These are phyloP conservation scores for Lamellibrachia columna DNA, from an alignment of 2,888 invertebrate genomes.

Conservation along the genomic window DNA sequence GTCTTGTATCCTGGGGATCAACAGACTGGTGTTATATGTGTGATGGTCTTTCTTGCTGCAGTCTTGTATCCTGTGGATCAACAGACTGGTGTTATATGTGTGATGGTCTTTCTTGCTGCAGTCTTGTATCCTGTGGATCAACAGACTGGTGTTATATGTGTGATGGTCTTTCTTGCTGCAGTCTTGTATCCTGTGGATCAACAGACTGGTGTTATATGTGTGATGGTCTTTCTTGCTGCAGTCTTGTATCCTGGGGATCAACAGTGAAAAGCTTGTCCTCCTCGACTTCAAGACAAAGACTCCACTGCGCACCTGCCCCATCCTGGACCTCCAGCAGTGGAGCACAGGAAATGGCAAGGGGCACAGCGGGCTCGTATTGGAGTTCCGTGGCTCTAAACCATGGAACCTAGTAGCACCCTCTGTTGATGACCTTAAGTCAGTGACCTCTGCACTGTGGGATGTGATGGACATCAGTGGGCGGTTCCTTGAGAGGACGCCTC, in stretches of 20 bases:
- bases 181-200: not conserved
- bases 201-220: not conserved
- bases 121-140: not conserved
- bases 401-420: conserved; percentile 69
- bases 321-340: conserved; percentile 73
- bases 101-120: not conserved
- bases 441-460: conserved; percentile 72
- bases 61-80: too few species aligned
- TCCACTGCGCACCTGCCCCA: conserved; percentile 42
- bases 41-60: too few species aligned
- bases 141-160: not conserved
- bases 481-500: conserved; percentile 49
- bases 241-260: conserved; percentile 67
- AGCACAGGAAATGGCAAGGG: conserved; percentile 72
- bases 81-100: not conserved
- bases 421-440: conserved; percentile 67
- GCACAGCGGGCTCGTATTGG: conserved; percentile 72
- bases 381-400: conserved; percentile 72
- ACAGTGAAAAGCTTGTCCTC: conserved; percentile 71
- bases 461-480: conserved; percentile 70
- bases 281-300: conserved; percentile 72
- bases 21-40: too few species aligned
- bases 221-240: not conserved
- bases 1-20: too few species aligned
- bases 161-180: not conserved